Evolutionary conservation across 2,888 invertebrate species (phyloP), one percentile per base, ranked within the genome.

Genomic region (Strigamia crassipes): DNA sequence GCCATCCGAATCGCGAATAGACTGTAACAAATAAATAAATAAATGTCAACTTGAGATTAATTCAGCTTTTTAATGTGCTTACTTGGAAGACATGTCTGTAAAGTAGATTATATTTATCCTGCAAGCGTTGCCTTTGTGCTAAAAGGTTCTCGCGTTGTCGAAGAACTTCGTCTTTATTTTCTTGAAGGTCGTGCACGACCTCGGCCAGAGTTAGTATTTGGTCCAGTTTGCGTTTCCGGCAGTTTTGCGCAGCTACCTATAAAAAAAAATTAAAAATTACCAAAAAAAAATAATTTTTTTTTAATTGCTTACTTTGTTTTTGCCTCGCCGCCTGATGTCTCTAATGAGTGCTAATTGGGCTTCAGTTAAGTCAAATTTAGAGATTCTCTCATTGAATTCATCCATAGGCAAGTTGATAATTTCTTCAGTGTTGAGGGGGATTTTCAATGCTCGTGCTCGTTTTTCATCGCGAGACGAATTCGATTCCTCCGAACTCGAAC

Each of bases 381-480:
- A 95, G 31, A 98, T 90, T 4, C 97, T 92, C 88, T 97, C 97
- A 88, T 97, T 98, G 89, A 98, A 98, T 88, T 97, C 97, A 87
- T 98, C 98, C 94, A 98, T 98, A 0, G 97, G 97, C 83, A 97
- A 89, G 88, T 97, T 96, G 83, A 98, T 96, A 82, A 98, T 97
- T 85, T 97, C 96, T 77, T 92, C 92, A 0, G 96, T 95, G 6
- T 93, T 89, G 85, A 97, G 92, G 0, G 95, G 94, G 79, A 94
- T 91, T 86, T 90, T 92, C 83, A 96, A 89, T 73, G 94, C 92
- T 83, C 95, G 92, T 1, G 96, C 96, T 82, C 95, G 90, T 86
- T 96, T 96, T 88, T 96, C 96, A 88, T 96, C 96, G 21, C 85
- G 81, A 23, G 78, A 73, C 85, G 95, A 86, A 83, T 93, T 85